Conservation (phyloP, 2,888 invertebrate genomes). For the Phaedon cochleariae region DNA sequence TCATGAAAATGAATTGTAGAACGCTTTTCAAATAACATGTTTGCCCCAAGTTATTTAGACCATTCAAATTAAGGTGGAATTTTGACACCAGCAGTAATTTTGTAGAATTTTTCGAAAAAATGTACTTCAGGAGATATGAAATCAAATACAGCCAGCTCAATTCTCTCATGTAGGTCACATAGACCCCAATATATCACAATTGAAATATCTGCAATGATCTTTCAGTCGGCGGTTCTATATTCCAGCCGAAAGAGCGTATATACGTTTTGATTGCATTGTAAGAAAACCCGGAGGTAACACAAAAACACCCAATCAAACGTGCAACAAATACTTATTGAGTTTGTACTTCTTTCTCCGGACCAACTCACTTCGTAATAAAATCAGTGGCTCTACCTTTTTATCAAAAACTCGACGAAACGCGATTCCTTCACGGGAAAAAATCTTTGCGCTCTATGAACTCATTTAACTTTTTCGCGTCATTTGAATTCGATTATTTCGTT, state of each 20-base stretch:
- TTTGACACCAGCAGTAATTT: too few species aligned
- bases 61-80: too few species aligned
- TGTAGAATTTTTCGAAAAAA: too few species aligned
- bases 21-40: too few species aligned
- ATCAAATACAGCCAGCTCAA: neutral
- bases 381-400: conserved; percentile 53
- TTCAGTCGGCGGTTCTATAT: conserved; percentile 40
- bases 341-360: conserved; percentile 58
- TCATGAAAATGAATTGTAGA: too few species aligned
- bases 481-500: conserved; percentile 24
- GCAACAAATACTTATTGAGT: conserved; percentile 63
- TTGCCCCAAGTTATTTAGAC: too few species aligned
- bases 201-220: conserved; percentile 37
- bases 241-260: conserved; percentile 50
- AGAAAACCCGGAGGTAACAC: conserved; percentile 59
- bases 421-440: conserved; percentile 11
- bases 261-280: conserved; percentile 62
- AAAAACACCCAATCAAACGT: conserved; percentile 63
- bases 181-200: neutral
- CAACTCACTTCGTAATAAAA: conserved; percentile 58
- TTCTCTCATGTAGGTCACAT: neutral
- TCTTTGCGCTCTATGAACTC: conserved; percentile 18
- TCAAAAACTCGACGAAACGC: conserved; percentile 37
- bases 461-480: conserved; percentile 26
- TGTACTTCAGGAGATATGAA: neutral